Evolutionary conservation across 2,797 vertebrate species (phyloP).

Genomic region (Nannoperca obscura): DNA sequence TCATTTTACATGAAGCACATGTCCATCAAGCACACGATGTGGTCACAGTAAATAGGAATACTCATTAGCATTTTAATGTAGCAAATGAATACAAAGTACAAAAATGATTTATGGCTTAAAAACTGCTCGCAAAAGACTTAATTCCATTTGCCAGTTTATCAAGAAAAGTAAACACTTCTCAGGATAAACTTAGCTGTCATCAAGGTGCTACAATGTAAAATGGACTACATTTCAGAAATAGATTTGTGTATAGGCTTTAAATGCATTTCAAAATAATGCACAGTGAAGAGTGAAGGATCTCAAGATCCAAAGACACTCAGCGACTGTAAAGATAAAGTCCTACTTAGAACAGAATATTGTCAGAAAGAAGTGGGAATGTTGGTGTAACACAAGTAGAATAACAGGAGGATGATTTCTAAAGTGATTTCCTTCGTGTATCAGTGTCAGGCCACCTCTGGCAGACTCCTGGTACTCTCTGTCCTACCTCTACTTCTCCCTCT

Average conservation of each 20-base stretch:
- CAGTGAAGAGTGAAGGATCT: neutral
- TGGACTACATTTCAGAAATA: too few species aligned
- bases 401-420: neutral
- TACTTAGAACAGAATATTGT: neutral
- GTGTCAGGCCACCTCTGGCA: conserved; percentile 81
- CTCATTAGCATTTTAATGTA: neutral
- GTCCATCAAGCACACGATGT: neutral
- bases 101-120: neutral
- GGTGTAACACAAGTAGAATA: neutral
- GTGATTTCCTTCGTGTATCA: conserved; percentile 45
- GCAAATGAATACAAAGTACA: neutral
- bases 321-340: neutral
- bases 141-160: neutral
- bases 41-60: neutral
- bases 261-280: neutral
- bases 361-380: neutral
- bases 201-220: too few species aligned
- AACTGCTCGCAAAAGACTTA: neutral
- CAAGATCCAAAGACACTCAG: neutral
- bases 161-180: neutral
- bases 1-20: conserved; percentile 1
- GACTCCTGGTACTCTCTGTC: conserved; percentile 88
- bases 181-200: too few species aligned
- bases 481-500: conserved; percentile 83
- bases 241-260: neutral